Percentiles rank a stretch among this genome's conserved stretches.
phyloP scores from a whole-genome alignment of 2,888 invertebrate genomes.

The Acleris emargana region DNA sequence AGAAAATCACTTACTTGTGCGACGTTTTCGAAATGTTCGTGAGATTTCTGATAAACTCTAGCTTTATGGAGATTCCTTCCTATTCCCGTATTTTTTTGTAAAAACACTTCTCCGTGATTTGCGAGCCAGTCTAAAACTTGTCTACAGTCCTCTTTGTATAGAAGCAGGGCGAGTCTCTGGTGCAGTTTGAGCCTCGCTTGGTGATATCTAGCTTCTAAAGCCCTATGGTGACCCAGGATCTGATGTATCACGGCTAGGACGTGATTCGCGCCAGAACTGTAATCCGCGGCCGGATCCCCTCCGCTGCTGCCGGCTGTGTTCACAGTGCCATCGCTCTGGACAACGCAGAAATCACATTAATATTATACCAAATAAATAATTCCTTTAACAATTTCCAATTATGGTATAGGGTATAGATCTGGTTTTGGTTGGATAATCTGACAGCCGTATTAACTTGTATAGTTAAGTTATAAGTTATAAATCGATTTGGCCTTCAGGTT shows the following conservation, averaged over 20 bases:
- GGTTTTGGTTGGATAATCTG: too few species aligned
- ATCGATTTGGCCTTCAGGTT: too few species aligned
- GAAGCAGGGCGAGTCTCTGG: conserved; percentile 94
- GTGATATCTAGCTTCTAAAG: conserved; percentile 97
- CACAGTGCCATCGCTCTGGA: conserved; percentile 72
- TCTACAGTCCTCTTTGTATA: conserved; percentile 98
- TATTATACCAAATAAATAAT: too few species aligned
- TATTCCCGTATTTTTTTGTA: conserved; percentile 98
- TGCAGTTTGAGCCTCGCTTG: conserved; percentile 97
- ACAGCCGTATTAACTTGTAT: too few species aligned
- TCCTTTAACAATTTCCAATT: too few species aligned
- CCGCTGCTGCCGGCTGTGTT: conserved; percentile 86
- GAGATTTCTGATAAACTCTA: conserved; percentile 97
- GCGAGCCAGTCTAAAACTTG: conserved; percentile 99
- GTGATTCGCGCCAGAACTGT: conserved; percentile 98
- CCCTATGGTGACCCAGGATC: conserved; percentile 96
- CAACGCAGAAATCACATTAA: too few species aligned
- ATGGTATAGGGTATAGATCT: too few species aligned
- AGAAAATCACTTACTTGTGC: conserved; percentile 89
- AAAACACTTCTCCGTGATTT: conserved; percentile 98
- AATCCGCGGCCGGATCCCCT: conserved; percentile 96
- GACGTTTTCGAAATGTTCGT: conserved; percentile 99
- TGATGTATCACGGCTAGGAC: conserved; percentile 98
- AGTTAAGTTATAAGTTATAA: too few species aligned
- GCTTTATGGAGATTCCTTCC: conserved; percentile 97